Evolutionary conservation across 2,797 vertebrate genomes (phyloP), one percentile per base, ranked within the genome.

Genomic region (Naso thynnoides): DNA sequence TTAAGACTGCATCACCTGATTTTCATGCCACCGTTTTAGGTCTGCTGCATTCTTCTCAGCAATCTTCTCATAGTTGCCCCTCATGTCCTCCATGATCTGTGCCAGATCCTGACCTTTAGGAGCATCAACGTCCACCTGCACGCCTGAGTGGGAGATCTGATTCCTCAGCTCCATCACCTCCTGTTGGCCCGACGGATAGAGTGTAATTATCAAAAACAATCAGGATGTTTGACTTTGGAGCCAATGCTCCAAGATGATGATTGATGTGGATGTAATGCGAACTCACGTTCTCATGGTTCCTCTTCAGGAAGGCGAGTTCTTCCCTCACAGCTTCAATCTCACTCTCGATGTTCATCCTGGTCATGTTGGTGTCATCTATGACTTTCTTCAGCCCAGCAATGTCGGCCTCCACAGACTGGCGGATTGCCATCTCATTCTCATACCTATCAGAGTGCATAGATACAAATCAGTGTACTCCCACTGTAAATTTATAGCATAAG

Each of bases 61-160:
- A 49, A 96, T 83, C 45, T 87, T 92, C 3, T 99, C 97, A 33
- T 98, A 98, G 71, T 96, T 96, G 1, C 90, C 66, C 50, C 97
- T 94, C 81, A 98, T 90, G 0, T 98, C 96, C 0, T 94, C 93
- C 95, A 98, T 96, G 74, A 96, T 79, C 86, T 96, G 95, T 57
- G 94, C 27, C 66, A 99, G 87, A 82, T 98, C 97, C 72, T 97
- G 95, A 7, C 96, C 93, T 82, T 97, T 96, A 66, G 97, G 96
- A 16, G 96, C 95, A 0, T 99, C 97, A 18, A 98, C 90, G 39
- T 98, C 97, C 75, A 99, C 97, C 0, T 97, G 97, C 77, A 99
- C 89, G 0, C 95, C 96, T 0, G 96, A 97, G 19, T 91, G 89
- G 26, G 95, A 88, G 39, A 97, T 93, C 87, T 98, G 97, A 67